Base-by-base conservation (phyloP, 1,140 invertebrate species). In the Agrilus planipennis region DNA sequence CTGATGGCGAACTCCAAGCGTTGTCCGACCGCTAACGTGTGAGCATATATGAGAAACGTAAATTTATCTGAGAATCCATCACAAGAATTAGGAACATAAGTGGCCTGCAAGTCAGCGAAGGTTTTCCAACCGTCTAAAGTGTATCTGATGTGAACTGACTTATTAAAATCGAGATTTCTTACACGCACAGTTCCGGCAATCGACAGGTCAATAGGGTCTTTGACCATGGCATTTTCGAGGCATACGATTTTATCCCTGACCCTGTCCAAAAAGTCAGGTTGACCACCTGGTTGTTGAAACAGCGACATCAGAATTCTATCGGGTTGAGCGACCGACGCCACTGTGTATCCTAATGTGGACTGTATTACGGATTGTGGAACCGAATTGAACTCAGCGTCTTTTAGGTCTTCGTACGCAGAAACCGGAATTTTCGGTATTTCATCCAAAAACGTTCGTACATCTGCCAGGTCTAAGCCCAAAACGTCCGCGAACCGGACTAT, bases 401-500 rank as follows among this genome's bases (percentile, higher is more conserved):
- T 63, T 25, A 84, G 62, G 60, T 85, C 82, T 51, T 75, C 75
- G 53, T 76, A 91, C 2, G 89, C 88, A 1, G 85, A 90, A 55
- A 77, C 81, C 1, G 88, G 89, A 50, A 93, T 72, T 47, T 79
- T 82, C 1, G 89, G 89, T 44, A 90, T 79, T 63, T 90, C 89
- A 54, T 91, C 87, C 45, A 89, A 65, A 61, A 89, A 90, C 2
- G 85, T 89, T 53, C 88, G 75, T 0, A 95, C 82, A 53, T 89
- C 86, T 9, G 88, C 89, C 44, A 97, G 66, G 67, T 96, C 91
- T 5, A 96, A 66, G 0, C 92, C 92, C 20, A 97, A 65, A 1
- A 87, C 89, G 57, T 96, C 92, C 0, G 91, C 92, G 61, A 97
- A 97, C 12, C 91, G 72, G 1, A 95, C 91, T 22, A 92, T 92